Percentiles rank a stretch among this genome's conserved stretches.
phyloP scores from a whole-genome alignment of 2,888 invertebrate species.

The Leucoma salicis region DNA sequence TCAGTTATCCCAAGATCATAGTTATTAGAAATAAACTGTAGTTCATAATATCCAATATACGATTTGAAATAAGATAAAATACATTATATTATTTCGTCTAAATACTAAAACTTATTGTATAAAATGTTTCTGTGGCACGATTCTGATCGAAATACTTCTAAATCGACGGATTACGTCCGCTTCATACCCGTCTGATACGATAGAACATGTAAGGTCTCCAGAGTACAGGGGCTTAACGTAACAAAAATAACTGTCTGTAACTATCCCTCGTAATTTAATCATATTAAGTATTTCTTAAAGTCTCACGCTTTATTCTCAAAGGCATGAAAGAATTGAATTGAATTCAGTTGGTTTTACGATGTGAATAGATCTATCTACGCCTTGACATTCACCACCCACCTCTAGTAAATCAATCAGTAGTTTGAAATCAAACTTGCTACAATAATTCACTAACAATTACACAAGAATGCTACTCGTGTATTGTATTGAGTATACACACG shows the following conservation, averaged over 20 bases:
- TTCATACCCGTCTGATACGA: not conserved
- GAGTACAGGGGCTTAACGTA: not conserved
- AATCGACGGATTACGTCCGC: slow-evolving; percentile 9
- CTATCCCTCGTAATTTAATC: not conserved
- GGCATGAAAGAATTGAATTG: no score
- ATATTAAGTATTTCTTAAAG: no score
- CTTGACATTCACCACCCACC: not conserved
- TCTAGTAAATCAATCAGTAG: no score
- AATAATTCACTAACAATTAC: slow-evolving; percentile 32
- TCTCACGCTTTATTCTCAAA: no score
- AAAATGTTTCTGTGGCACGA: not conserved
- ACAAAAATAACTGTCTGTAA: not conserved
- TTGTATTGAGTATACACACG: slow-evolving; percentile 1
- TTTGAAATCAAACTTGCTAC: no score
- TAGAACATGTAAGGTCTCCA: not conserved
- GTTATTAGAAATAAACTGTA: no score
- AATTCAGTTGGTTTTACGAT: no score
- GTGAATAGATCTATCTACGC: no score
- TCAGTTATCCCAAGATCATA: no score
- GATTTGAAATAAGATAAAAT: no score
- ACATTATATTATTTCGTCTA: not conserved
- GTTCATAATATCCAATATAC: no score
- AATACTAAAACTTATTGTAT: not conserved
- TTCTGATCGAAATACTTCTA: slow-evolving; percentile 13
- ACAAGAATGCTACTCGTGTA: slow-evolving; percentile 11